Conservation (phyloP, 2,888 invertebrate genomes). For the Sphecodes monilicornis region DNA sequence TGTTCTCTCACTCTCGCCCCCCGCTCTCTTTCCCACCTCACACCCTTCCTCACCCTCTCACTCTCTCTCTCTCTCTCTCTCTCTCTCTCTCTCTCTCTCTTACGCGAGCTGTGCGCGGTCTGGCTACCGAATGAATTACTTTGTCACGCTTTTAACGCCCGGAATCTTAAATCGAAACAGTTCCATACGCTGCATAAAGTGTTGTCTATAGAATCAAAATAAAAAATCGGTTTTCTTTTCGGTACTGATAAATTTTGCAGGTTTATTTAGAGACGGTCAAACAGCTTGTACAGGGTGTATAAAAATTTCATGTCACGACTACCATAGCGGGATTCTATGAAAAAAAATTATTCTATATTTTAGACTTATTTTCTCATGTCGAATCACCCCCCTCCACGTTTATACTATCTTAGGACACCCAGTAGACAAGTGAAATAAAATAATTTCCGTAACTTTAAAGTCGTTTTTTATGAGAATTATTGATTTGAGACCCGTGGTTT, state of each 20-base stretch:
- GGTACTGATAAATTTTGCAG: background rate
- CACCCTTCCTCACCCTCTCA: background rate
- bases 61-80: background rate
- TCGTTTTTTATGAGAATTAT: too few species aligned
- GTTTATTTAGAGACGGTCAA: background rate
- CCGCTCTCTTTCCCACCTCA: background rate
- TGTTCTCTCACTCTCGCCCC: background rate
- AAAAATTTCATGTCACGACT: too few species aligned
- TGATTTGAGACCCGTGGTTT: too few species aligned
- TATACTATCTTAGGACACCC: too few species aligned
- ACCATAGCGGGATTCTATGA: too few species aligned
- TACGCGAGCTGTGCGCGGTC: background rate
- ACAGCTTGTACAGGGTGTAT: too few species aligned
- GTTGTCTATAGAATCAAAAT: background rate
- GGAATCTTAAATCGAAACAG: slow-evolving; percentile 16
- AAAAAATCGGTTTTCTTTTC: background rate
- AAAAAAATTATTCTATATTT: too few species aligned
- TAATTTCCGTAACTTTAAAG: too few species aligned
- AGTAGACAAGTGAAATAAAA: too few species aligned
- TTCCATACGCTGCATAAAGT: background rate
- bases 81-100: background rate
- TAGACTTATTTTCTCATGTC: too few species aligned
- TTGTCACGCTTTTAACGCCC: slow-evolving; percentile 20
- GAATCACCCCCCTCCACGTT: too few species aligned
- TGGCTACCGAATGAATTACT: slow-evolving; percentile 1